phyloP scores from a whole-genome alignment of 2,113 vertebrate species.

The Pygoscelis antarcticus region DNA sequence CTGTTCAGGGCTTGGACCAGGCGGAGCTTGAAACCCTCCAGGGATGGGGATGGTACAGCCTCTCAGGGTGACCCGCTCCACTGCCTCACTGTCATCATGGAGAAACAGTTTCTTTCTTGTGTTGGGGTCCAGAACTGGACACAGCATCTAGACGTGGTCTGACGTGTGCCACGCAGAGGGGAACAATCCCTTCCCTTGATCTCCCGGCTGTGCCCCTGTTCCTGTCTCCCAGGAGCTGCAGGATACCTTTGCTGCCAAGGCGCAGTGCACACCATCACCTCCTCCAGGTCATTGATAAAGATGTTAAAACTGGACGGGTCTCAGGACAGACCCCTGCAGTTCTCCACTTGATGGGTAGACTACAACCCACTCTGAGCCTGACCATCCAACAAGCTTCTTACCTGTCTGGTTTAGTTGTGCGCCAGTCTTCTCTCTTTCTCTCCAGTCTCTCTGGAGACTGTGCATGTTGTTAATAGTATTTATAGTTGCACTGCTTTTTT shows the following conservation, averaged over 20 bases:
- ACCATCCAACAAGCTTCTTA: background rate
- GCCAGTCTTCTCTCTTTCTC: background rate
- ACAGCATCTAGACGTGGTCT: background rate
- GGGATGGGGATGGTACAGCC: background rate
- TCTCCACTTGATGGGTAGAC: background rate
- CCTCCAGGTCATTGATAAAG: background rate
- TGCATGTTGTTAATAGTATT: background rate
- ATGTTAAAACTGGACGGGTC: background rate
- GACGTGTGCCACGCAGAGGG: background rate
- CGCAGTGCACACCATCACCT: accelerated
- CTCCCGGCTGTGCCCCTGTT: background rate
- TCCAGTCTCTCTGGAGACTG: background rate
- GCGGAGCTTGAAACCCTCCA: background rate
- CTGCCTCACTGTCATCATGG: accelerated
- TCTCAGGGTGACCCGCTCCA: accelerated
- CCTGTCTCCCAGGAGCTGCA: background rate
- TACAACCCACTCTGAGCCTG: background rate
- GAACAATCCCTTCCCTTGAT: background rate
- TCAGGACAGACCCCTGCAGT: background rate
- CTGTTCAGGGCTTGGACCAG: background rate
- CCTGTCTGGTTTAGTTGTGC: background rate
- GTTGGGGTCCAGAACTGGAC: background rate
- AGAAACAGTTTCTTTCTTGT: background rate
- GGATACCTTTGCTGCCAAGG: background rate
- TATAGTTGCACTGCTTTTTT: background rate